Percentiles rank a stretch among this genome's conserved stretches.
Evolutionary conservation across 2,797 vertebrate species (phyloP).

Genomic region (Odontamblyopus lacepedii): DNA sequence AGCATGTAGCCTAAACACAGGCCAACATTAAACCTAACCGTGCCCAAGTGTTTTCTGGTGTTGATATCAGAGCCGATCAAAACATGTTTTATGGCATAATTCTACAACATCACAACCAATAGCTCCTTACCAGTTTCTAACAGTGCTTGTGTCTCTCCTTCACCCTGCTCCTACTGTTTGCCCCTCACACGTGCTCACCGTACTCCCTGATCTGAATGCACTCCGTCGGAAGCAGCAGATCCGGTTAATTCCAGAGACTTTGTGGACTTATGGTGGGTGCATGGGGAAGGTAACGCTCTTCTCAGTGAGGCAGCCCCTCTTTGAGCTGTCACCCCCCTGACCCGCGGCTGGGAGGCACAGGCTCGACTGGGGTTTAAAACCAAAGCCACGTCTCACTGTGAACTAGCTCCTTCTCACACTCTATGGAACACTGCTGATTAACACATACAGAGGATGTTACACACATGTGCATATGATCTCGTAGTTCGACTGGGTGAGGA

Average conservation of each 20-base stretch:
- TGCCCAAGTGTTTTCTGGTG: too few relatives aligned
- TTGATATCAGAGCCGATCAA: too few relatives aligned
- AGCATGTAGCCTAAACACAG: too few relatives aligned
- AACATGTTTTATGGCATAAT: too few relatives aligned
- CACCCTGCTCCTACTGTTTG: conserved; percentile 19
- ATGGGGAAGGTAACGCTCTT: conserved; percentile 76
- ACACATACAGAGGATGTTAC: conserved; percentile 37
- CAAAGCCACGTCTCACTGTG: conserved; percentile 58
- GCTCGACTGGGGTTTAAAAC: conserved; percentile 65
- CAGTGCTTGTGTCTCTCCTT: conserved; percentile 7
- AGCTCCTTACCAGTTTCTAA: background rate
- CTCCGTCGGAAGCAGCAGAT: conserved; percentile 56
- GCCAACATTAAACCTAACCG: too few relatives aligned
- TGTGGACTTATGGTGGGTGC: conserved; percentile 71
- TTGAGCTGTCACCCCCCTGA: conserved; percentile 73
- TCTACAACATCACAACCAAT: too few relatives aligned
- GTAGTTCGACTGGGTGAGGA: too few relatives aligned
- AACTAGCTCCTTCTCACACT: conserved; percentile 71
- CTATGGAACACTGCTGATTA: conserved; percentile 43
- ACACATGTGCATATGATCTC: background rate
- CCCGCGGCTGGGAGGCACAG: conserved; percentile 66
- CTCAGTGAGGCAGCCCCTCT: conserved; percentile 74
- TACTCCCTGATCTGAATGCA: conserved; percentile 75
- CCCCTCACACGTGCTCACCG: conserved; percentile 35
- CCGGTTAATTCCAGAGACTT: conserved; percentile 77